Base-by-base conservation (phyloP, 2,113 vertebrate species). In the Dolichallabes microphthalmus region DNA sequence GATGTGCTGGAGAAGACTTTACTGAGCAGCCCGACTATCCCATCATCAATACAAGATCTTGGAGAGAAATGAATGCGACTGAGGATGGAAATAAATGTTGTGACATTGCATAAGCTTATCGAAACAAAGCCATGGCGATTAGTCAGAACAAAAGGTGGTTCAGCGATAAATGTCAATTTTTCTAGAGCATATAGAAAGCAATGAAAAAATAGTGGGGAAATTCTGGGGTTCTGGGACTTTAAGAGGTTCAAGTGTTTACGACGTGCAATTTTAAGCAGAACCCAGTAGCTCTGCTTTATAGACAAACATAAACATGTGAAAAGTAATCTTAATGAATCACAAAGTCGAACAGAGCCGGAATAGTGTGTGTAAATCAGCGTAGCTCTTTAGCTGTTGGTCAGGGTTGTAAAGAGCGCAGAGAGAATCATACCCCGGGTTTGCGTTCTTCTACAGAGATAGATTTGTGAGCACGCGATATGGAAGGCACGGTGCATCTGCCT, bases 221-320 rank as follows among this genome's bases (percentile, higher is more conserved):
- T 52, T 75, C 25, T 53, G 12, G 5, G 14, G 13, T 17, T 75
- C 45, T 53, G 45, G 13, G 45, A 75, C 45, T 75, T 53, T 15
- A 7, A 52, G 39, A 22, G 11, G 19, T 50, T 73, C 11, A 73
- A 22, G 11, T 45, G 45, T 74, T 74, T 74, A 25, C 2, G 12
- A n/a, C n/a, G 13, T 52, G 71, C 71, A 74, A 3, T 74, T 52
- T 74, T 22, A 11, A n/a, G 71, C 2, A 74, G 45, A 50, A 50
- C 45, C n/a, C 2, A 2, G 2, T n/a, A 75, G 73, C 13, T 75
- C 25, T 53, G 25, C 25, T 75, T 75, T 77, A 32, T 77, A 77
- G 75, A 55, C 11, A 57, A 78, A 58, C 75, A 75, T 75, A 78
- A 78, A 78, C 15, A 57, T 57, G 75, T 57, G 27, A 58, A 58